Base-by-base conservation (phyloP, 2,113 vertebrate genomes). In the Hippocampus mohnikei region DNA sequence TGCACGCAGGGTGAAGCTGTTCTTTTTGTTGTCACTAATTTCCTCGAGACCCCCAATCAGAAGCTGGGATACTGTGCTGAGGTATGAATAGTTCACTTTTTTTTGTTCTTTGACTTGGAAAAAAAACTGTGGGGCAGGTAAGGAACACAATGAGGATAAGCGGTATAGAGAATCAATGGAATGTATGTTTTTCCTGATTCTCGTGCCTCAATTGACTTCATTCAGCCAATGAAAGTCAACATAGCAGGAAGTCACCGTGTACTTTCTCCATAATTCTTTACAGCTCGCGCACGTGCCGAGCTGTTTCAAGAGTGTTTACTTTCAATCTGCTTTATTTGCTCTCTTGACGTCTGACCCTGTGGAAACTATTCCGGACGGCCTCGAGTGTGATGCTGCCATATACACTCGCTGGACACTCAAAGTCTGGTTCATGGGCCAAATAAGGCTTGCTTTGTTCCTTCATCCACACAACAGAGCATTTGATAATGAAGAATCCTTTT, bases 41-140 rank as follows among this genome's bases (percentile, higher is more conserved):
- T 96, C 89, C 91, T 96, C 0, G 92, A 95, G 91, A 98, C 95
- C 2, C 91, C 93, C 80, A 94, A 94, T 66, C 96, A 98, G 87
- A 93, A 82, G 80, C 89, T 95, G 72, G 84, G 81, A 66, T 85
- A 84, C 1, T 98, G 96, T 81, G 88, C 94, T 74, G 96, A 98
- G 95, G 96, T 98, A 90, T 79, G 93, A 81, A 11, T 58, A 48
- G 46, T 46, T 66, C 18, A 50, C 52, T 50, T 20, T 18, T 50
- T 18, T 15, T 48, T 5, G n/a, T 1, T 6, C 33, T 5, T 37
- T 37, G 33, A 37, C 33, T 37, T 37, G 33, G 33, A 37, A 27
- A 27, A 12, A 13, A 58, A 25, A 11, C 3, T 5, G 11, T 58
- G 9, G 15, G 20, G 20, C 33, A 40, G 37, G 41, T 21, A 16